A percentile compares a stretch with the other conserved stretches of the same genome.
phyloP scores from a whole-genome alignment of 1,140 invertebrate species.

The Drosophila pruinosa region DNA sequence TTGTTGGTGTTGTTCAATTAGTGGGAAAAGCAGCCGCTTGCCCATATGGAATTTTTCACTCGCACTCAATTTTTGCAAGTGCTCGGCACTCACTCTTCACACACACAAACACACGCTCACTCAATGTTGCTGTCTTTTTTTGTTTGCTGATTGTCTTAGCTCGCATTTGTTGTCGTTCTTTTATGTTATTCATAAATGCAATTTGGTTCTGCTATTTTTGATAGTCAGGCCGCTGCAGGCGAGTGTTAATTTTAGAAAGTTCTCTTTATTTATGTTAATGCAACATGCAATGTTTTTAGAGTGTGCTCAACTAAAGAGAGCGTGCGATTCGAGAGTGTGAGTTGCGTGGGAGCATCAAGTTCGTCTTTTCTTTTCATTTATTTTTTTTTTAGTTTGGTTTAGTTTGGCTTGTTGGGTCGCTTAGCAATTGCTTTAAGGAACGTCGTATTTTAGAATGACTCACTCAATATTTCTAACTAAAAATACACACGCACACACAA shows the following conservation, averaged over 20 bases:
- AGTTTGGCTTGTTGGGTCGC: conserved; percentile 7
- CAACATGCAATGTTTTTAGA: conserved; percentile 61
- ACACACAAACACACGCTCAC: conserved; percentile 30
- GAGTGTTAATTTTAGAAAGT: conserved; percentile 77
- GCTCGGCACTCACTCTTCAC: conserved; percentile 20
- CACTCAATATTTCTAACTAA: conserved; percentile 15
- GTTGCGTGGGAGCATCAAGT: conserved; percentile 67
- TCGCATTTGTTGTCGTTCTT: conserved; percentile 15
- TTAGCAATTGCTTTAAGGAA: conserved; percentile 41
- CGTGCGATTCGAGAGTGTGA: conserved; percentile 16
- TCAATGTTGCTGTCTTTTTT: conserved; percentile 24
- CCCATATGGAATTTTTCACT: conserved; percentile 70
- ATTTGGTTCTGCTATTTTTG: conserved; percentile 64
- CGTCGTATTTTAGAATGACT: conserved; percentile 47
- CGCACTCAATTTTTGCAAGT: conserved; percentile 36
- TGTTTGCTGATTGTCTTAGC: background rate
- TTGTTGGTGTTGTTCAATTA: conserved; percentile 66
- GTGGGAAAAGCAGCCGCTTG: conserved; percentile 38
- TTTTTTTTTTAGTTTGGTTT: conserved; percentile 3
- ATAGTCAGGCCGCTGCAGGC: conserved; percentile 35
- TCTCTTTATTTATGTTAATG: conserved; percentile 63
- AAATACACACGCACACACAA: background rate
- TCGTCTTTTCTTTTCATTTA: conserved; percentile 17
- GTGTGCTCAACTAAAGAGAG: conserved; percentile 46
- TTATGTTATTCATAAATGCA: conserved; percentile 76